Evolutionary conservation across 1,140 invertebrate species (phyloP).

Genomic region (Amphibalanus amphitrite): DNA sequence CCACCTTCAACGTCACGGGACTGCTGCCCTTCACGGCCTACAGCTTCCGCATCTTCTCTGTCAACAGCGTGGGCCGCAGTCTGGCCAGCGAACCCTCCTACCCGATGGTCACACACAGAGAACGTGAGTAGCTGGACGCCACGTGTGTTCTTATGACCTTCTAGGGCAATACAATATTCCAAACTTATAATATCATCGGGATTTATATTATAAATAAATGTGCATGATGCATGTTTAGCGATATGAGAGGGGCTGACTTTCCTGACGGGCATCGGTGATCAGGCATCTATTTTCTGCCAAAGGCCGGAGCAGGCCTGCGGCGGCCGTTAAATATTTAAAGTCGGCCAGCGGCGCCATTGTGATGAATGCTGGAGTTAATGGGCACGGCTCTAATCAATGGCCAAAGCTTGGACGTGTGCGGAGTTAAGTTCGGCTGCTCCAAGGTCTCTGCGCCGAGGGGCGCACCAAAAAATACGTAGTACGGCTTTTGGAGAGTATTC

Average conservation of each 20-base stretch:
- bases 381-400: background rate
- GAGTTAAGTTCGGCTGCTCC: background rate
- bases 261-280: too few species aligned
- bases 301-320: too few species aligned
- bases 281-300: too few species aligned
- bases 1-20: constrained; percentile 30
- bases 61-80: background rate
- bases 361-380: background rate
- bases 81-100: background rate
- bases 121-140: background rate
- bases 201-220: too few species aligned
- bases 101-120: background rate
- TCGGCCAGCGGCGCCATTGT: background rate
- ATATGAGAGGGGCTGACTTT: too few species aligned
- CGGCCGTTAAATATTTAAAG: background rate
- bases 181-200: too few species aligned
- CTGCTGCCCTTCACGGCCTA: constrained; percentile 52
- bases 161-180: too few species aligned
- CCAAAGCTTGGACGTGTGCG: background rate
- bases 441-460: too few species aligned
- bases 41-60: constrained; percentile 33
- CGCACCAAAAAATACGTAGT: too few species aligned
- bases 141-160: too few species aligned
- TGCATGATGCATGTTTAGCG: too few species aligned
- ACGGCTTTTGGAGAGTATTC: too few species aligned